phyloP scores from a whole-genome alignment of 1,140 invertebrate genomes.

The Cotesia typhae region DNA sequence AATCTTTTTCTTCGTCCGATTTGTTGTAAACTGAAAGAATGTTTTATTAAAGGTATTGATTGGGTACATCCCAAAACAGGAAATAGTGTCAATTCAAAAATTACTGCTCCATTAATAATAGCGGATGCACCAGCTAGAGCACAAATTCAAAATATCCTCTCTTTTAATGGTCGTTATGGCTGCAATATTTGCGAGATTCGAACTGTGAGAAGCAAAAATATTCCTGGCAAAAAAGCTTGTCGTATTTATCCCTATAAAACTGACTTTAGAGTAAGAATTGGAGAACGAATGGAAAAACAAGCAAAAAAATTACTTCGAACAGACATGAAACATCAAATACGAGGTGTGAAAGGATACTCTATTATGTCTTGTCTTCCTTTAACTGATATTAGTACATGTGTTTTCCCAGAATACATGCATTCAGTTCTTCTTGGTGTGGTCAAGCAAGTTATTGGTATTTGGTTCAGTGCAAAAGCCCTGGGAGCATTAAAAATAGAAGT shows the following conservation, averaged over 20 bases:
- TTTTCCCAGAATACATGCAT: conserved; percentile 45
- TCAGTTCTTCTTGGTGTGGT: conserved; percentile 40
- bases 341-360: conserved; percentile 40
- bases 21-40: conserved; percentile 26
- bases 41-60: conserved; percentile 23
- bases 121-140: conserved; percentile 37
- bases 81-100: not conserved
- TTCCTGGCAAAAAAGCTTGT: not conserved
- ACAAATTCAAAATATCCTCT: conserved; percentile 25
- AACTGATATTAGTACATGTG: not conserved
- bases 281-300: not conserved
- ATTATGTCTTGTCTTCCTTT: conserved; percentile 12
- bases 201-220: conserved; percentile 22
- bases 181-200: conserved; percentile 35
- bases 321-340: not conserved
- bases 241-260: not conserved
- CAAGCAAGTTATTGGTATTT: conserved; percentile 31
- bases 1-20: conserved; percentile 39
- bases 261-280: too few relatives aligned
- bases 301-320: not conserved
- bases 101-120: conserved; percentile 32
- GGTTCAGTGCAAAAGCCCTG: conserved; percentile 25
- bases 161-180: conserved; percentile 34
- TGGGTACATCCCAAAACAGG: conserved; percentile 11
- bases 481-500: conserved; percentile 30